Base-by-base conservation (phyloP, 2,888 invertebrate genomes). In the Lissonota sp. region DNA sequence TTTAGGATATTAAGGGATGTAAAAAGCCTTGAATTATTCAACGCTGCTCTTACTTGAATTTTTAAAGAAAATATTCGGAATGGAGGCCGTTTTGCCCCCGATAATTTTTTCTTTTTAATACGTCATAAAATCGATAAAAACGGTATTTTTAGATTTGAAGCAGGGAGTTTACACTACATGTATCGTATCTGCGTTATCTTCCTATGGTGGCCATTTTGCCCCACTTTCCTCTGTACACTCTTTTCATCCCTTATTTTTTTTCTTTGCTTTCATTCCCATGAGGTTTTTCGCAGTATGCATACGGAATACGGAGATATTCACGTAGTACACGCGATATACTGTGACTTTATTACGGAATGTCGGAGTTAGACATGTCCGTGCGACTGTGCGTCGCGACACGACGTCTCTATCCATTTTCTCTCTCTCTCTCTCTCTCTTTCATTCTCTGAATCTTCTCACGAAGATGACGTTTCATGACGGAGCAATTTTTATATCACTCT, bases 331-430 rank as follows among this genome's bases (percentile, higher is more conserved):
- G 42, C 46, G 69, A 73, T 78, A 77, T 77, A 73, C 60, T 70
- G 77, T 81, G 80, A 81, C 80, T 81, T 77, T 78, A 78, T 81
- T 81, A 78, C 80, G 58, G 78, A 77, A 81, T 81, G 77, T 81
- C 64, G 51, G 49, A 55, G 51, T n/a, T 42, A 69, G 77, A 73
- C 63, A 80, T 6, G 73, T 58, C 49, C 66, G 57, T 5, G 49
- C 66, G 57, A 49, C 58, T 40, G 71, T 40, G 49, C 69, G 62
- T 69, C 63, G 64, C 73, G 69, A 70, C 62, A 53, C 51, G 16
- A 55, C 70, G 53, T 6, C 53, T 26, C 26, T 53, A 5, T 14
- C 14, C 14, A 51, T 51, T 53, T 6, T 53, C 46, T 40, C 7
- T 42, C 16, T n/a, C 14, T 44, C 40, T 49, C 42, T 8, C 14